Base-by-base conservation (phyloP, 2,888 invertebrate species). In the Leistus spinibarbis region DNA sequence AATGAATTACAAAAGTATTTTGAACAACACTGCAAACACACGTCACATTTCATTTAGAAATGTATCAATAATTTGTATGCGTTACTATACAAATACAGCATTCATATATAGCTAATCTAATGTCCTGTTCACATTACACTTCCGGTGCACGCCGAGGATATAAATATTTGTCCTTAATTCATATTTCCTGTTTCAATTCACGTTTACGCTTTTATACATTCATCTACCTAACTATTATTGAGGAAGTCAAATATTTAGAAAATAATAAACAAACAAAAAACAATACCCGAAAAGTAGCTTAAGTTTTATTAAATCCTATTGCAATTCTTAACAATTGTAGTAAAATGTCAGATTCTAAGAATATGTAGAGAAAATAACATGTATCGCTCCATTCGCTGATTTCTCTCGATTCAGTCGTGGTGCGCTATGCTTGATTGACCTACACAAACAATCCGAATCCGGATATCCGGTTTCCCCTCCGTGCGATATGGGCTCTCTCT, bases 381-480 rank as follows among this genome's bases (percentile, higher is more conserved):
- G 13, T 40, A 40, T 40, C n/a, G n/a, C n/a, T 24, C 24, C 24
- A 40, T 40, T 1, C 13, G 24, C 20, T 17, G 17, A 57, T 57
- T 64, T 64, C 23, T 64, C 27, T 10, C 19, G 17, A 5, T 40
- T 40, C 13, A 13, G 7, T 7, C 7, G 2, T 13, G 40, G 40
- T 40, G 40, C 5, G 16, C 17, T 60, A 22, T 60, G 16, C 60
- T 60, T 66, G 72, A 72, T 72, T 72, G 72, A 72, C 72, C 72
- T 66, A 72, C 56, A 63, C 65, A 57, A 40, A 40, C 40, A 10
- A 24, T 65, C 64, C 27, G 23, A 65, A 72, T 72, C 66, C 72
- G 72, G 72, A 72, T 72, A 72, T 72, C 72, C 72, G 72, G 72
- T 72, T 71, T 56, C 65, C 65, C 66, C 70, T 56, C 66, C 24